A percentile compares a stretch with the other conserved stretches of the same genome.
phyloP scores from a whole-genome alignment of 1,140 invertebrate genomes.

The Cataglyphis hispanica region DNA sequence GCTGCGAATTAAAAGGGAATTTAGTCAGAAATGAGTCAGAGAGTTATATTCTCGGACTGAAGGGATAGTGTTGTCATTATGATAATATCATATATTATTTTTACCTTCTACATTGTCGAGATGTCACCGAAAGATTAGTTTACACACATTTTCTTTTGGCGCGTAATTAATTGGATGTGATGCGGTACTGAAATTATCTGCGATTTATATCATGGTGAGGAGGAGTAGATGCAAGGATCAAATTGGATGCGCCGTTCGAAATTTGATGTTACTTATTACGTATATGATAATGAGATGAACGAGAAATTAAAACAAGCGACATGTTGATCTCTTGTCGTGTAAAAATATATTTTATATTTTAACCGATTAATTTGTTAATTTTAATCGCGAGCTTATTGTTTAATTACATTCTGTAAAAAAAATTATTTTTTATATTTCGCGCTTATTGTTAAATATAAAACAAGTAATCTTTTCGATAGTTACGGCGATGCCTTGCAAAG shows the following conservation, averaged over 20 bases:
- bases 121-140: constrained; percentile 60
- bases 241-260: constrained; percentile 40
- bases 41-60: neutral
- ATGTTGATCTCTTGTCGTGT: neutral
- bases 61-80: neutral
- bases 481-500: neutral
- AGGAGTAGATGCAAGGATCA: constrained; percentile 57
- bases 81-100: constrained; percentile 30
- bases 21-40: constrained; percentile 6
- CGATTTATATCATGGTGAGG: constrained; percentile 44
- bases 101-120: constrained; percentile 43
- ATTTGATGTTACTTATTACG: constrained; percentile 3
- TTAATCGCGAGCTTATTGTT: neutral
- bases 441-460: neutral
- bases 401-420: neutral
- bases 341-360: neutral
- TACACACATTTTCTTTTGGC: constrained; percentile 6
- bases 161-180: constrained; percentile 61
- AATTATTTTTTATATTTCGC: neutral
- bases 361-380: neutral
- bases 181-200: constrained; percentile 49
- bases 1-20: constrained; percentile 1
- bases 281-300: neutral
- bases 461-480: neutral
- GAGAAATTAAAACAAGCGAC: neutral